Percentiles rank a stretch among this genome's conserved stretches.
phyloP scores from a whole-genome alignment of 2,797 vertebrate genomes.

The Scomberomorus guttatus region DNA sequence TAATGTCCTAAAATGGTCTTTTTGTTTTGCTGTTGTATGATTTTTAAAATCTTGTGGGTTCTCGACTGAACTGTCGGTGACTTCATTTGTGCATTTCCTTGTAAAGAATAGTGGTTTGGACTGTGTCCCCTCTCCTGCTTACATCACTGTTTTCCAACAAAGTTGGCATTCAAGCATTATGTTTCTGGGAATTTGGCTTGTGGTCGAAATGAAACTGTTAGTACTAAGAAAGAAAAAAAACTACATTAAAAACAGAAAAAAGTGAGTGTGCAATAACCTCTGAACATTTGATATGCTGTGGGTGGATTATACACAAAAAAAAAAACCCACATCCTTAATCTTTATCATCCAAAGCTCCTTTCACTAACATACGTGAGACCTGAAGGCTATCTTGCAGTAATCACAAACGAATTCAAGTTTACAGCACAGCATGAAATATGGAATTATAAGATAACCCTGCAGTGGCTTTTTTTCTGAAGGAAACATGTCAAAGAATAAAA shows the following conservation, averaged over 20 bases:
- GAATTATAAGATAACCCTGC: constrained; percentile 50
- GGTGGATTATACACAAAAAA: constrained; percentile 29
- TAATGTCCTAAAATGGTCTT: constrained; percentile 69
- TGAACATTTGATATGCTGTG: constrained; percentile 44
- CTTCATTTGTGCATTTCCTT: constrained; percentile 71
- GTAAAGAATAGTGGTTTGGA: constrained; percentile 74
- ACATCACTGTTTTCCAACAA: constrained; percentile 53
- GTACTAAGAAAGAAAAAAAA: constrained; percentile 41
- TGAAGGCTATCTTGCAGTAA: constrained; percentile 24
- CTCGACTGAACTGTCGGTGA: constrained; percentile 58
- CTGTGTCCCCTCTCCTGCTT: constrained; percentile 24
- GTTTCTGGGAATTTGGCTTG: constrained; percentile 74
- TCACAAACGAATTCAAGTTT: constrained; percentile 61
- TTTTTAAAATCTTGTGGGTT: constrained; percentile 75
- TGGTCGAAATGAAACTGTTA: constrained; percentile 68
- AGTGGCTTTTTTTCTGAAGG: constrained; percentile 44
- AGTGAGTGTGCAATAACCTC: constrained; percentile 23
- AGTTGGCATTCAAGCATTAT: constrained; percentile 46
- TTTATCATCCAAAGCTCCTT: constrained; percentile 31
- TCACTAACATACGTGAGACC: constrained; percentile 32
- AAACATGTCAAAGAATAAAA: constrained; percentile 30
- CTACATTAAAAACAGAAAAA: constrained; percentile 18
- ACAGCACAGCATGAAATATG: constrained; percentile 35
- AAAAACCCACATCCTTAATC: constrained; percentile 23
- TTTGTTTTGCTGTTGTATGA: constrained; percentile 62